Evolutionary conservation across 2,888 invertebrate species (phyloP), one percentile per base, ranked within the genome.

Genomic region (Mesodorylaimus sp.): DNA sequence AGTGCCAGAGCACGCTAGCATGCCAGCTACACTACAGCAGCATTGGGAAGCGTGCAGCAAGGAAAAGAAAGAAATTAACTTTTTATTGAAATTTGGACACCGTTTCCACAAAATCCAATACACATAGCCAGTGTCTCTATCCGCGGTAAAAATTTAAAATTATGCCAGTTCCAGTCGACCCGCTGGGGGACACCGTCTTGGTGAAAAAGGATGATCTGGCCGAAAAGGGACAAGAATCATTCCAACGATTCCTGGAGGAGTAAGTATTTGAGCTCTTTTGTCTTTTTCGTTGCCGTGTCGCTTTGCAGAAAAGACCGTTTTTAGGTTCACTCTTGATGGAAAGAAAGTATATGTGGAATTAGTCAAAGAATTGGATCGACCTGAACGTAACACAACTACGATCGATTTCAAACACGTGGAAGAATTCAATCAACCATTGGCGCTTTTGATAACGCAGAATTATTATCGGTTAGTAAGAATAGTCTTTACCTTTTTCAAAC

Each of bases 181-280:
- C 41, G 21, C 21, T 39, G 21, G 21, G 21, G 10, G 41, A 39
- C 21, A 39, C 41, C 7, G 21, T 39, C 16, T 7, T 21, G 7
- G 21, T 50, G 25, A 29, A 46, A 32, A 80, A 80, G 64, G 93
- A 95, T 70, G 85, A 86, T 64, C 80, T 95, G 58, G 91, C 88
- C 57, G 77, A 84, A 37, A 77, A 88, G 52, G 87, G 87, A 66
- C 93, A 93, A 68, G 89, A 89, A 69, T 73, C 91, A 39, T 95
- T 95, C 68, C 87, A 89, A 66, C 88, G 87, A 68, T 95, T 95
- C 64, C 74, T 95, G 26, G 85, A 88, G 69, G 89, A 87, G 86
- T 91, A 60, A 63, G 68, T 61, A 29, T 48, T 19, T 21, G 41
- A 39, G 7, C 7, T 10, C 21, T 19, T 39, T 13, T n/a, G 21